A percentile compares a stretch with the other conserved stretches of the same genome.
Evolutionary conservation across 2,113 vertebrate species (phyloP).

Genomic region (Harpagus bidentatus): DNA sequence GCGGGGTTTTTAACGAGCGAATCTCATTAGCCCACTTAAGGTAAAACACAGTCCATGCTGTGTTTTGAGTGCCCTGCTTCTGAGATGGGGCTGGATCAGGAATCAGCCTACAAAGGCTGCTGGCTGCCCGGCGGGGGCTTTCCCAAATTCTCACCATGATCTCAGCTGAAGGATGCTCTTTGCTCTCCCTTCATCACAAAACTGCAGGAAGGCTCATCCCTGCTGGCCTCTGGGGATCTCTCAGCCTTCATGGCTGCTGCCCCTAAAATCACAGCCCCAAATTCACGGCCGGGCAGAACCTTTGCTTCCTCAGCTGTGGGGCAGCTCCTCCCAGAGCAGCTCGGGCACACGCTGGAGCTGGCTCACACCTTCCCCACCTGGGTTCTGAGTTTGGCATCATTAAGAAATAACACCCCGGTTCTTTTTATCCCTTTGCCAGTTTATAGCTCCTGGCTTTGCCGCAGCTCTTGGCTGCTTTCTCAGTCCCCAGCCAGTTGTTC

Average conservation of each 20-base stretch:
- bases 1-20: background rate
- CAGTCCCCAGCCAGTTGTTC: background rate
- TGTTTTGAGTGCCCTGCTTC: background rate
- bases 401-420: background rate
- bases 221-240: accelerated
- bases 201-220: background rate
- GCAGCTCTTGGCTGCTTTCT: background rate
- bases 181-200: background rate
- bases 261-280: background rate
- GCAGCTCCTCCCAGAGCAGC: background rate
- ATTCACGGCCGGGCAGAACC: background rate
- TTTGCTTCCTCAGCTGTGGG: background rate
- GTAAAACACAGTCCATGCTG: background rate
- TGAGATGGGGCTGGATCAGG: background rate
- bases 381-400: background rate
- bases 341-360: accelerated
- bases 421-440: background rate
- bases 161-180: background rate
- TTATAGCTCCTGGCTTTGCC: slow-evolving; percentile 11
- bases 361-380: background rate
- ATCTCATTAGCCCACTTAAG: background rate
- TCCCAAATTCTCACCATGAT: background rate
- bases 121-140: background rate
- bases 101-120: background rate
- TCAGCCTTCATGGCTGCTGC: background rate